A percentile compares a stretch with the other conserved stretches of the same genome.
These are phyloP conservation scores for Physella acuta DNA, from an alignment of 1,140 invertebrate species.

Conservation along the genomic window DNA sequence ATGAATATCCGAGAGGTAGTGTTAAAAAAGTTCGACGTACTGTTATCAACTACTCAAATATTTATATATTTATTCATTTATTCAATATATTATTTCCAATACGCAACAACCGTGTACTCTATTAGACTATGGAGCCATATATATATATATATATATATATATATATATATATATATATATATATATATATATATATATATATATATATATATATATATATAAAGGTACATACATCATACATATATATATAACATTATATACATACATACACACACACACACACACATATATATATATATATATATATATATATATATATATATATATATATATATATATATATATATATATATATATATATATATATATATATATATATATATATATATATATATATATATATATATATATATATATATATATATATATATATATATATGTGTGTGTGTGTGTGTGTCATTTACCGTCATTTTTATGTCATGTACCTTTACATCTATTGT, in stretches of 20 bases:
- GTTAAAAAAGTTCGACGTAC: too few species aligned
- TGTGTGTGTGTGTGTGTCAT: slow-evolving; percentile 1
- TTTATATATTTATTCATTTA: too few species aligned
- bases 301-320: slow-evolving; percentile 1
- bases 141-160: slow-evolving; percentile 16
- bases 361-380: slow-evolving; percentile 1
- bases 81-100: too few species aligned
- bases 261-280: background rate
- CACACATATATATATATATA: background rate
- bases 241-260: background rate
- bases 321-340: slow-evolving; percentile 5
- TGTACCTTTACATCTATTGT: too few species aligned
- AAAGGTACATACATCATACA: background rate
- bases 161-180: slow-evolving; percentile 4
- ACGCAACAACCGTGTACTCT: too few species aligned
- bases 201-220: too few species aligned
- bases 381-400: slow-evolving; percentile 5
- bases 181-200: slow-evolving; percentile 1
- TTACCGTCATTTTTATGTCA: too few species aligned
- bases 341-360: slow-evolving; percentile 1
- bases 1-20: too few species aligned
- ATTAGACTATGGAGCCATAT: too few species aligned
- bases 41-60: too few species aligned
- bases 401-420: slow-evolving; percentile 5
- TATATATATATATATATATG: slow-evolving; percentile 5